These are phyloP conservation scores for Xestia c-nigrum DNA, from an alignment of 2,888 invertebrate genomes.

Conservation along the genomic window DNA sequence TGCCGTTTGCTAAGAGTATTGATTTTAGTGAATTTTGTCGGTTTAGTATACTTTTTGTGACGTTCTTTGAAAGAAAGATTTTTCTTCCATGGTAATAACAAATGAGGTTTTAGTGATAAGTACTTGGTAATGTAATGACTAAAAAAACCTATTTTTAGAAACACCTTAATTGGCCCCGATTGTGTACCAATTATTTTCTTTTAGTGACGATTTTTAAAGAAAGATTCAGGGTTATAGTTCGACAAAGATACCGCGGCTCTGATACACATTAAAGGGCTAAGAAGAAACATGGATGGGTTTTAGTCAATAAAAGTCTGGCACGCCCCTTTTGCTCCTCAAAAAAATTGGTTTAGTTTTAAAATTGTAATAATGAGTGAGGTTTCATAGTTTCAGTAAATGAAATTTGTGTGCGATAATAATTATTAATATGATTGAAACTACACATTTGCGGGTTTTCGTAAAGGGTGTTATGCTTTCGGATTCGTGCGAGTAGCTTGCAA, in stretches of 20 bases:
- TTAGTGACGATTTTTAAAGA: not conserved
- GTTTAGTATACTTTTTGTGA: not conserved
- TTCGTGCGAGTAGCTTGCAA: no score
- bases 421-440: not conserved
- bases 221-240: not conserved
- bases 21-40: constrained; percentile 51
- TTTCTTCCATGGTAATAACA: not conserved
- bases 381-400: not conserved
- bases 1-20: constrained; percentile 49
- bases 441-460: not conserved
- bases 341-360: not conserved
- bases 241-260: no score
- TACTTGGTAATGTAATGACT: not conserved
- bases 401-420: not conserved
- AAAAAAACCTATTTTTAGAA: not conserved
- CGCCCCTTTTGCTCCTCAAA: no score
- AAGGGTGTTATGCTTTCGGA: not conserved
- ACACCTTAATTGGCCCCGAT: no score
- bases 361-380: not conserved
- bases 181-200: not conserved
- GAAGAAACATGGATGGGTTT: no score
- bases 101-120: not conserved
- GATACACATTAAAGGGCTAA: no score
- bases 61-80: not conserved
- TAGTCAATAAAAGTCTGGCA: no score